Conservation (phyloP, 2,888 invertebrate genomes). For the Cenopis cana region DNA sequence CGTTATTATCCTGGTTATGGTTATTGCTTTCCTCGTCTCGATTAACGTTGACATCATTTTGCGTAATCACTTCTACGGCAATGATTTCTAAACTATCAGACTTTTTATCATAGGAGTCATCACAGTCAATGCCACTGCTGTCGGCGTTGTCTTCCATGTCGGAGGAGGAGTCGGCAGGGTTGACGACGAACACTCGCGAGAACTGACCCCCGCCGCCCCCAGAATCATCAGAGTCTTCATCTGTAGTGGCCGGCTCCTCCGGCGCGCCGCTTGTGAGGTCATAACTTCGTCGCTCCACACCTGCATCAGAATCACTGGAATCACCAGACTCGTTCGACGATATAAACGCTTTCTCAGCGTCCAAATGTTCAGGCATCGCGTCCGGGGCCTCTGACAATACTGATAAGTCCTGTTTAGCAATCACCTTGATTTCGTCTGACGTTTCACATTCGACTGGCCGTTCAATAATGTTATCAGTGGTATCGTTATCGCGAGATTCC, state of each 20-base stretch:
- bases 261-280: constrained; percentile 77
- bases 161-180: constrained; percentile 86
- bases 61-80: constrained; percentile 62
- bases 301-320: constrained; percentile 76
- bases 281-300: constrained; percentile 75
- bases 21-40: constrained; percentile 59
- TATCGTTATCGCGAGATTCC: constrained; percentile 74
- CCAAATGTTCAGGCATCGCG: constrained; percentile 75
- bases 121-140: constrained; percentile 86
- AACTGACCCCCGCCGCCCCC: constrained; percentile 85
- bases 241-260: constrained; percentile 78
- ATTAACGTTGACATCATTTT: constrained; percentile 62
- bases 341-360: constrained; percentile 83
- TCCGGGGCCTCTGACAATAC: constrained; percentile 66
- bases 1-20: constrained; percentile 60
- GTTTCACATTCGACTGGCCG: constrained; percentile 67
- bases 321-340: constrained; percentile 83
- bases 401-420: constrained; percentile 71
- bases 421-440: constrained; percentile 76
- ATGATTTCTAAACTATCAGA: constrained; percentile 76
- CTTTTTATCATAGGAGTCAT: constrained; percentile 86
- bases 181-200: constrained; percentile 88
- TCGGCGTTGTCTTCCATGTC: constrained; percentile 86
- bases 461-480: constrained; percentile 71
- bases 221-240: constrained; percentile 81